Evolutionary conservation across 2,888 invertebrate genomes (phyloP).

Genomic region (Cataglyphis livida): DNA sequence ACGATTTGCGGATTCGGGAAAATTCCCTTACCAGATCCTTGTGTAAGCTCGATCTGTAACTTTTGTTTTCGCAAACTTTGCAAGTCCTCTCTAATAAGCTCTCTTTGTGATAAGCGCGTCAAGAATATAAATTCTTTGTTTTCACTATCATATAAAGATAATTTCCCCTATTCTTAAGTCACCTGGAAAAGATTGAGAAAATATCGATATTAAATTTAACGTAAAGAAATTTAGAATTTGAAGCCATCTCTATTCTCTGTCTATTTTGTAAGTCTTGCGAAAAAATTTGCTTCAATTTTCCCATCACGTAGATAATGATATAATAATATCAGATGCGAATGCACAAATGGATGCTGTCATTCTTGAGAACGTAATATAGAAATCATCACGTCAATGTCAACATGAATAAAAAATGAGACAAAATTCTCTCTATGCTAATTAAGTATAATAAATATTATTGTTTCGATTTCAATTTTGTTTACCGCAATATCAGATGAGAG

Average conservation of each 20-base stretch:
- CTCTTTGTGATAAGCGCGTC: background rate
- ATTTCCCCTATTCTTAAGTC: background rate
- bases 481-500: background rate
- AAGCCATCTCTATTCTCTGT: background rate
- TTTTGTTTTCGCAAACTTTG: background rate
- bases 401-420: conserved; percentile 8
- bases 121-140: too few species aligned
- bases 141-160: background rate
- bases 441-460: too few species aligned
- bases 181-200: background rate
- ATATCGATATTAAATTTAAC: background rate
- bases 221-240: background rate
- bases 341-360: background rate
- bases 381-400: conserved; percentile 22
- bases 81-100: background rate
- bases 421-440: background rate
- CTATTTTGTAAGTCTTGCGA: background rate
- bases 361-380: background rate
- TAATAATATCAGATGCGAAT: background rate
- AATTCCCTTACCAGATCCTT: background rate
- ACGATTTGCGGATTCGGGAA: conserved; percentile 24
- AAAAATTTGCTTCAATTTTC: background rate
- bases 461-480: background rate
- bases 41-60: conserved; percentile 9
- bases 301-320: background rate